Evolutionary conservation across 2,797 vertebrate genomes (phyloP).

Genomic region (Tachyglossus aculeatus): DNA sequence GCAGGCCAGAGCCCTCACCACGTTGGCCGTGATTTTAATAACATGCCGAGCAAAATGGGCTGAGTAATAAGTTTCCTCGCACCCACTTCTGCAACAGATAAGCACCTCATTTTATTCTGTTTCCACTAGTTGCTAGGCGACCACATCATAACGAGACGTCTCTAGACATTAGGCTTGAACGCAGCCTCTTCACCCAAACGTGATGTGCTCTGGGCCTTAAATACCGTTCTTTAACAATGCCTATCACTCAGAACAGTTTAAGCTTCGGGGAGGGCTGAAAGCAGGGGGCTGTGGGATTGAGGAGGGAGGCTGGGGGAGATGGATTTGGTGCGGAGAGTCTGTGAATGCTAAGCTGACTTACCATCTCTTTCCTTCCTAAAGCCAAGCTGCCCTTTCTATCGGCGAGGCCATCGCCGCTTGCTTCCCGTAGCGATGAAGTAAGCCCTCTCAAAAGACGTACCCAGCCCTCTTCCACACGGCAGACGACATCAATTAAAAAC

Average conservation of each 20-base stretch:
- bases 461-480: slow-evolving; percentile 45
- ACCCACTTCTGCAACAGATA: slow-evolving; percentile 53
- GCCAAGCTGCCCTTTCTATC: slow-evolving; percentile 15
- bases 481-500: slow-evolving; percentile 66
- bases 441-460: slow-evolving; percentile 45
- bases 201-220: slow-evolving; percentile 44
- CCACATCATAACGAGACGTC: slow-evolving; percentile 36
- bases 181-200: slow-evolving; percentile 41
- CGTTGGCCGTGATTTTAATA: slow-evolving; percentile 41
- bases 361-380: neutral
- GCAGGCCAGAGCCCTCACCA: slow-evolving; percentile 31
- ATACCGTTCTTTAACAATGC: slow-evolving; percentile 23
- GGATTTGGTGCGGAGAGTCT: slow-evolving; percentile 20
- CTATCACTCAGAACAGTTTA: slow-evolving; percentile 33
- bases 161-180: slow-evolving; percentile 35
- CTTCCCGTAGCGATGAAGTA: slow-evolving; percentile 38
- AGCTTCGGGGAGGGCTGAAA: slow-evolving; percentile 20
- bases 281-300: too few species aligned
- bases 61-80: slow-evolving; percentile 48
- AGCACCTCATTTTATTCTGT: slow-evolving; percentile 56
- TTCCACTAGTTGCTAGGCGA: slow-evolving; percentile 64
- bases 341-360: slow-evolving; percentile 15
- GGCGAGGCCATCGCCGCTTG: slow-evolving; percentile 22
- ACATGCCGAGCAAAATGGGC: slow-evolving; percentile 45
- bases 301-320: neutral